Base-by-base conservation (phyloP, 2,113 vertebrate species). In the Neodontobutis hainanensis region DNA sequence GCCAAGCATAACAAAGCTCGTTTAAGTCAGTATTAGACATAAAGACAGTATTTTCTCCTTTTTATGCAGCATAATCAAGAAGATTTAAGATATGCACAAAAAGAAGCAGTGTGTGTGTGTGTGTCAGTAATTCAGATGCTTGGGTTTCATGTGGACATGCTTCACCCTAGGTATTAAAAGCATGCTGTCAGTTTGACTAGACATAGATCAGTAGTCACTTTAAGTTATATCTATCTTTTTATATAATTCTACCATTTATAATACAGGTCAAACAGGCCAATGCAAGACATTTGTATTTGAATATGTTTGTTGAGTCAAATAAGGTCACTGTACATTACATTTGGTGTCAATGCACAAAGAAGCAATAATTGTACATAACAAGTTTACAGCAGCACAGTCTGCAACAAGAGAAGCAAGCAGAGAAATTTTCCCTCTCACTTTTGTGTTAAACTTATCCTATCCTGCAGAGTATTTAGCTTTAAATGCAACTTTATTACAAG, bases 391-490 rank as follows among this genome's bases (percentile, higher is more conserved):
- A 89, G 82, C 58, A 68, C 74, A 69, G 67, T n/a, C 43, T 85
- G 88, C 86, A 85, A 82, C 90, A 87, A 85, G 78, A 90, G 88
- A 87, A 92, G 90, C 88, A 68, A 70, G 59, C 68, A 77, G 78
- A 46, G 66, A 73, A 66, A 59, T 48, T 83, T 78, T 81, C 71
- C 75, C 74, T 83, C 75, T 78, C 61, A 50, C 52, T 51, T 64
- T 57, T 57, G 65, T 38, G 60, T 72, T 81, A 55, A 65, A 68
- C 80, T 85, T 68, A 72, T 73, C 56, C 61, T 61, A 27, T 27
- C 19, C 19, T 27, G 19, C 19, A 27, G 19, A 27, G 19, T 27
- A 27, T 27, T 2, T 27, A 27, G 40, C 45, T 49, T 8, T 73
- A 71, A 65, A 64, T 27, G n/a, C 19, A 1, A 27, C 19, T 27